These are phyloP conservation scores for Rousettus leschenaultii DNA, from an alignment of 2,113 vertebrate species.

Conservation along the genomic window DNA sequence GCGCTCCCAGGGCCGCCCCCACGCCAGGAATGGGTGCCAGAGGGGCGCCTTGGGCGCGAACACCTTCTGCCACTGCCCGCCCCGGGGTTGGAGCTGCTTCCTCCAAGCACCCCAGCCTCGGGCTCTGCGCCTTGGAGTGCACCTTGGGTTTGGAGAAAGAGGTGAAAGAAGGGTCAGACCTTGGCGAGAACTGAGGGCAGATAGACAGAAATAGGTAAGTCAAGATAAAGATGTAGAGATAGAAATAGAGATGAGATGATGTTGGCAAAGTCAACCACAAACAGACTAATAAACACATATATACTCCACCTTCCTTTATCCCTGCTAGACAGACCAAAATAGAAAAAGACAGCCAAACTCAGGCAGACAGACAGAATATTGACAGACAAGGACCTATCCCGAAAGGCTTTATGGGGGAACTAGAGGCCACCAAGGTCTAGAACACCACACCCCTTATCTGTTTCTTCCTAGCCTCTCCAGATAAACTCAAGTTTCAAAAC, in stretches of 20 bases:
- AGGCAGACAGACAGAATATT: fast-evolving
- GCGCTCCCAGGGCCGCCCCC: not conserved
- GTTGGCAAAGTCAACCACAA: not conserved
- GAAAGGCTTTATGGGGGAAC: not conserved
- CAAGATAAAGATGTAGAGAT: not conserved
- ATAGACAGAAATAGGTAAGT: not conserved
- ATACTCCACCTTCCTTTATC: no score
- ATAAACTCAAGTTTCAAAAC: not conserved
- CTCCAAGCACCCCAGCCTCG: not conserved
- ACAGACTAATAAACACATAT: not conserved
- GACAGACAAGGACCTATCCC: not conserved
- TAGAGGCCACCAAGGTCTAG: not conserved
- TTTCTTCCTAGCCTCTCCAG: not conserved
- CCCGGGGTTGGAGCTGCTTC: not conserved
- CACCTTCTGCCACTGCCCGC: not conserved
- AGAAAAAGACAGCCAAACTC: not conserved
- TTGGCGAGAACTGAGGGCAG: not conserved
- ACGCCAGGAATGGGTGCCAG: not conserved
- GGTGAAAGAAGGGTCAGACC: not conserved
- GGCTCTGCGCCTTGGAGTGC: not conserved
- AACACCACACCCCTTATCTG: not conserved
- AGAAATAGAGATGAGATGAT: not conserved
- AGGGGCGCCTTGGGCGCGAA: not conserved
- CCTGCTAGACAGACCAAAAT: not conserved
- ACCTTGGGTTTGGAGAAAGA: not conserved